Conservation (phyloP, 2,797 vertebrate species). For the Centroberyx gerrardi region DNA sequence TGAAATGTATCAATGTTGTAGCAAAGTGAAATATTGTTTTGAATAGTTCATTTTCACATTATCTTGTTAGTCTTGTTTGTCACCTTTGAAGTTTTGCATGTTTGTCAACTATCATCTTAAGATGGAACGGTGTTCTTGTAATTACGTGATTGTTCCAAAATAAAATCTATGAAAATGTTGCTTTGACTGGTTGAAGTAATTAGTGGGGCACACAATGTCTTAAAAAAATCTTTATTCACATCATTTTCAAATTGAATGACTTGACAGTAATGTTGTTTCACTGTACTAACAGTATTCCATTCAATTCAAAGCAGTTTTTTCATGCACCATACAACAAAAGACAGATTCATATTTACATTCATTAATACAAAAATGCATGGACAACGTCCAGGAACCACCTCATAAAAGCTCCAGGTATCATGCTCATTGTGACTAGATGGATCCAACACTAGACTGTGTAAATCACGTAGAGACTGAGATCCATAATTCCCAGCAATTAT, state of each 20-base stretch:
- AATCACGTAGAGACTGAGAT: background rate
- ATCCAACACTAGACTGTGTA: too few relatives aligned
- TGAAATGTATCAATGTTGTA: too few relatives aligned
- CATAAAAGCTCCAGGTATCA: background rate
- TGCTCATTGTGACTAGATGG: background rate
- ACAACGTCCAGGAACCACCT: background rate
- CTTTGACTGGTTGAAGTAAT: background rate
- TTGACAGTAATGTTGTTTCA: background rate
- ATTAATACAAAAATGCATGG: background rate
- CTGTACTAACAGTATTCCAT: background rate
- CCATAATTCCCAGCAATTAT: background rate
- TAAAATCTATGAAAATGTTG: background rate
- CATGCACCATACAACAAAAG: background rate
- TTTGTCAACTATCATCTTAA: background rate
- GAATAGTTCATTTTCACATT: background rate
- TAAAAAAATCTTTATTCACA: slow-evolving; percentile 19
- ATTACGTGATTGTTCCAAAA: background rate
- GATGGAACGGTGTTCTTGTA: background rate
- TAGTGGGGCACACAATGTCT: background rate
- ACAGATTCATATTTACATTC: slow-evolving; percentile 4
- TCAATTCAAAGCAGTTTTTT: background rate
- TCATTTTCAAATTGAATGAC: background rate
- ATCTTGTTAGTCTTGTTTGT: background rate
- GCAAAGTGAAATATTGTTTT: too few relatives aligned
- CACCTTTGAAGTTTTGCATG: too few relatives aligned